A percentile compares a stretch with the other conserved stretches of the same genome.
These are phyloP conservation scores for Nasua narica DNA, from an alignment of 2,797 vertebrate genomes.

Conservation along the genomic window DNA sequence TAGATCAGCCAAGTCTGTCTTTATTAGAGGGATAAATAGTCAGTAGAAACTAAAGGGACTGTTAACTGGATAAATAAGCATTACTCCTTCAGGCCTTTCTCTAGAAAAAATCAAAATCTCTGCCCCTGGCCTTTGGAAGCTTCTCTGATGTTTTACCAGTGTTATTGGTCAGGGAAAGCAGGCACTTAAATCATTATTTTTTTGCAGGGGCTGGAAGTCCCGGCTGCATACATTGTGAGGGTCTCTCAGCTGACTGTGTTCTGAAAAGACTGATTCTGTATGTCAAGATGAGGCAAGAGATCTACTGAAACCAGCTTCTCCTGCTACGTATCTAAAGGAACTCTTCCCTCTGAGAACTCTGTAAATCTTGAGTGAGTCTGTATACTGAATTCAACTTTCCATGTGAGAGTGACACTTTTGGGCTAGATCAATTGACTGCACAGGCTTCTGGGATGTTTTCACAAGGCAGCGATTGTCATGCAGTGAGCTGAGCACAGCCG, in stretches of 20 bases:
- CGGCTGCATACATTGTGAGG: not conserved
- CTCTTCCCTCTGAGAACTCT: constrained; percentile 12
- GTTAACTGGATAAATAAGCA: constrained; percentile 34
- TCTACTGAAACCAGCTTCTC: not conserved
- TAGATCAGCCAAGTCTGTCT: constrained; percentile 60
- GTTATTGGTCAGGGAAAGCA: not conserved
- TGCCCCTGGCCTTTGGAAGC: constrained; percentile 21
- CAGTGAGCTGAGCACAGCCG: constrained; percentile 44
- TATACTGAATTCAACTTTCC: constrained; percentile 6
- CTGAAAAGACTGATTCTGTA: constrained; percentile 34
- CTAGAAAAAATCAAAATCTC: constrained; percentile 49
- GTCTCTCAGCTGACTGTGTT: not conserved
- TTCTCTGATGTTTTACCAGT: constrained; percentile 35
- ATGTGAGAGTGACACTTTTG: constrained; percentile 40
- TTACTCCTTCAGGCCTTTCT: constrained; percentile 27
- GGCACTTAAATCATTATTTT: not conserved
- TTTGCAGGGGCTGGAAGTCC: not conserved
- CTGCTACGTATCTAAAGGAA: not conserved
- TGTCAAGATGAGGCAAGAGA: constrained; percentile 15
- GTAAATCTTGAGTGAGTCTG: not conserved
- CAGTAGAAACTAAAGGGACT: constrained; percentile 50
- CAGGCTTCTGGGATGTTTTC: constrained; percentile 54
- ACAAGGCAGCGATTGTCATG: constrained; percentile 50
- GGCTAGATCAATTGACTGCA: constrained; percentile 42
- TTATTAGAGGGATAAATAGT: constrained; percentile 66